Evolutionary conservation across 2,797 vertebrate species (phyloP).

Genomic region (Labroides dimidiatus): DNA sequence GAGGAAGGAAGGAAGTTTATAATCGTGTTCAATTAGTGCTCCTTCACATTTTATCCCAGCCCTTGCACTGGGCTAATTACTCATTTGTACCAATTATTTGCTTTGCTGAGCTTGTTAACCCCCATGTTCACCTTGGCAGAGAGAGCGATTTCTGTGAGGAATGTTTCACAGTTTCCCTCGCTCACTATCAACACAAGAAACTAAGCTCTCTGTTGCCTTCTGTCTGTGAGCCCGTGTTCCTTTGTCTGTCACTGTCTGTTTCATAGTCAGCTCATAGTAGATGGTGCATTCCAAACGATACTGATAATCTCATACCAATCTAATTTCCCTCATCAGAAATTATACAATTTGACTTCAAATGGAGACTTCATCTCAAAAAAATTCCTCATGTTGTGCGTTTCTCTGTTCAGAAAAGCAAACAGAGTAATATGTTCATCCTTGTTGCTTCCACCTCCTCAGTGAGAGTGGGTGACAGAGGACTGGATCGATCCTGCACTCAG

Average conservation of each 20-base stretch:
- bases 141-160: conserved; percentile 66
- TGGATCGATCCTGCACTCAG: not conserved
- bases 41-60: conserved; percentile 82
- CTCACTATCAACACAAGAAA: conserved; percentile 19
- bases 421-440: not conserved
- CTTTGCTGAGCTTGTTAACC: conserved; percentile 85
- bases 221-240: not conserved
- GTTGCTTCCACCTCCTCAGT: conserved; percentile 3
- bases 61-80: conserved; percentile 82
- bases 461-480: not conserved
- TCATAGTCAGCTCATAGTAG: not conserved
- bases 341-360: not conserved
- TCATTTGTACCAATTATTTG: conserved; percentile 88
- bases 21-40: conserved; percentile 86
- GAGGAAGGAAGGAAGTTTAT: conserved; percentile 81
- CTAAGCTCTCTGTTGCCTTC: not conserved
- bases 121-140: conserved; percentile 73
- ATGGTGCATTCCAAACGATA: not conserved
- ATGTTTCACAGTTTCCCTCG: conserved; percentile 48
- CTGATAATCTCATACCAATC: not conserved
- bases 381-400: not conserved
- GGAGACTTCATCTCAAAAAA: not conserved
- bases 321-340: not conserved
- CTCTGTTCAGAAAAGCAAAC: conserved; percentile 5
- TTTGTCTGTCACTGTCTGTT: not conserved